Percentiles rank a stretch among this genome's conserved stretches.
Conservation (phyloP, 2,888 invertebrate genomes). For the Leptothorax acervorum region DNA sequence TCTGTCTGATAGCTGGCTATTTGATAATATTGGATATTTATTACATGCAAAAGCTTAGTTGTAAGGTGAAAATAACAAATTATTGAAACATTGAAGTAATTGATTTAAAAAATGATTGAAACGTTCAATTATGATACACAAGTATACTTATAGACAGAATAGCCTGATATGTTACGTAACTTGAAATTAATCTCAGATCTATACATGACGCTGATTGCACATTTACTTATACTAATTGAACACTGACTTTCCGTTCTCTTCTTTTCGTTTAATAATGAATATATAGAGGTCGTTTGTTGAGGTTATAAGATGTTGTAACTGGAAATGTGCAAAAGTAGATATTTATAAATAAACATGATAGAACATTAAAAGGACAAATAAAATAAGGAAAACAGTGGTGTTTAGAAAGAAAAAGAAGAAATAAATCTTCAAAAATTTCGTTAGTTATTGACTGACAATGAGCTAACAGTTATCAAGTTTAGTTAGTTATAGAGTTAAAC, state of each 20-base stretch:
- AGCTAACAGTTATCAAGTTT: neutral
- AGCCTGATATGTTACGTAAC: neutral
- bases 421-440: neutral
- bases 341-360: neutral
- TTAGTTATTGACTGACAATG: neutral
- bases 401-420: neutral
- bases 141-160: neutral
- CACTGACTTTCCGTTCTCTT: neutral
- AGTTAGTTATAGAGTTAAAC: neutral
- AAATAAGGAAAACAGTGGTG: neutral
- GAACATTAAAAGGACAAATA: slow-evolving; percentile 15
- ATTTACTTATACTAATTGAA: neutral
- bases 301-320: neutral
- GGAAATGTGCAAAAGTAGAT: neutral
- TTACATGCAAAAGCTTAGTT: neutral
- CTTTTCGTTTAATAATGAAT: neutral
- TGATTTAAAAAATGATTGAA: neutral
- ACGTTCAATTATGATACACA: neutral
- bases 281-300: neutral
- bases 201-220: neutral
- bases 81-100: neutral
- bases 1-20: neutral
- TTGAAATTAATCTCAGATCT: neutral
- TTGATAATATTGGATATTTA: neutral
- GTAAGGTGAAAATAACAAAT: neutral